phyloP scores from a whole-genome alignment of 2,113 vertebrate species.

The Thamnaconus septentrionalis region DNA sequence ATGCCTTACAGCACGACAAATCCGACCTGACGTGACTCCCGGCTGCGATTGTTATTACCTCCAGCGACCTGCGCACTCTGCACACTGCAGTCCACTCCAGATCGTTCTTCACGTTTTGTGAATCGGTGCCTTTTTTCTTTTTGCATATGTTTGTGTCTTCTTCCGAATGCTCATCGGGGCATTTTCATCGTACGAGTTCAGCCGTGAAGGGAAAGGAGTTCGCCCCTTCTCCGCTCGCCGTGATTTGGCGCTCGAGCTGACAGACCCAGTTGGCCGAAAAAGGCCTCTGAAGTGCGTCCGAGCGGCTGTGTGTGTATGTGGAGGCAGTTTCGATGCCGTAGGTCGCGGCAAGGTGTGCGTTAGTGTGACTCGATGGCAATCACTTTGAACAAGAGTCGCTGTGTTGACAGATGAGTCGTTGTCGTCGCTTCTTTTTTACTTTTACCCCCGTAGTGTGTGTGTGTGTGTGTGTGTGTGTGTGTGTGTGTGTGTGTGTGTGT shows the following conservation, averaged over 20 bases:
- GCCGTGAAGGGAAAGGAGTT: too few relatives aligned
- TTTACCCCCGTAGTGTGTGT: too few relatives aligned
- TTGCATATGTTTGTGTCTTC: conserved; percentile 13
- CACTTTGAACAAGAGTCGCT: conserved; percentile 1
- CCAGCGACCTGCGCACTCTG: conserved; percentile 29
- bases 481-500: neutral
- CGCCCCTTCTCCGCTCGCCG: too few relatives aligned
- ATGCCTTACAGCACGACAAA: conserved; percentile 34
- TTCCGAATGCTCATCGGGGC: conserved; percentile 17
- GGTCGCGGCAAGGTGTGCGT: conserved; percentile 31
- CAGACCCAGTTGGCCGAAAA: too few relatives aligned
- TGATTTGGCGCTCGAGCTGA: too few relatives aligned
- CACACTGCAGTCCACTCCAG: conserved; percentile 16
- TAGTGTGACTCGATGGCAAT: conserved; percentile 8
- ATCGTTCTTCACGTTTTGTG: conserved; percentile 5
- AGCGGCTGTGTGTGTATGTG: too few relatives aligned
- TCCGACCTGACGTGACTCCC: conserved; percentile 56
- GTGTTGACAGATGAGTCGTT: conserved; percentile 9
- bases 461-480: conserved; percentile 5
- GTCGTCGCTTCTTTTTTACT: conserved; percentile 6
- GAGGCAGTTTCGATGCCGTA: conserved; percentile 41
- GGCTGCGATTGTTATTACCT: conserved; percentile 50
- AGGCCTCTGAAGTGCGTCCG: too few relatives aligned
- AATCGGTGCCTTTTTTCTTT: conserved; percentile 2
- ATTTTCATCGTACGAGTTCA: neutral